These are phyloP conservation scores for Nothocercus julius DNA, from an alignment of 2,113 vertebrate species.

Conservation along the genomic window DNA sequence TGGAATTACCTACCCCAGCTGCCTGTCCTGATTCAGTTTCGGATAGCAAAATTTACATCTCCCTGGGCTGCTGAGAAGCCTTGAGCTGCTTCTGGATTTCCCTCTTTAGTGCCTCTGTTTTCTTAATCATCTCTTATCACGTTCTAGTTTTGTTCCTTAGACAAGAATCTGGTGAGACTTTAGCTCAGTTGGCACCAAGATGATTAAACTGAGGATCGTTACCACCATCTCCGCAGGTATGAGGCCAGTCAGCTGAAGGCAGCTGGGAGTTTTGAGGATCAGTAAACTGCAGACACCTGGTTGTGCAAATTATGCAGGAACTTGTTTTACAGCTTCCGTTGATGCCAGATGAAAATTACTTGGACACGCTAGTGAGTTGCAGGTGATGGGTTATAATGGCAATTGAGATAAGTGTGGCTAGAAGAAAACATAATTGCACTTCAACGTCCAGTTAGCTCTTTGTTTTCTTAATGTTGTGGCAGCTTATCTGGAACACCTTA, in stretches of 20 bases:
- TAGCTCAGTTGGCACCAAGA: not conserved
- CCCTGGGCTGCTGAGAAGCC: not conserved
- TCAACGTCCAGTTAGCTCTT: not conserved
- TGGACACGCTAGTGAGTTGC: not conserved
- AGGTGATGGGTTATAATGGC: constrained; percentile 17
- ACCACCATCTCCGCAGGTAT: constrained; percentile 16
- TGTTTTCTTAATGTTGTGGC: not conserved
- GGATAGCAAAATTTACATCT: not conserved
- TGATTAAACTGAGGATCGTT: not conserved
- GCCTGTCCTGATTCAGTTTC: not conserved
- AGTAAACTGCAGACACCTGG: constrained; percentile 65
- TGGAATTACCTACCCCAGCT: not conserved
- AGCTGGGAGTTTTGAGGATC: not conserved
- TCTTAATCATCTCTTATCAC: constrained; percentile 1
- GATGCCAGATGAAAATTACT: constrained; percentile 62
- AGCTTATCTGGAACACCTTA: not conserved
- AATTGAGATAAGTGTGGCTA: not conserved
- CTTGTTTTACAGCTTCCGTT: constrained; percentile 45
- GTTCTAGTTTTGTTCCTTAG: constrained; percentile 16
- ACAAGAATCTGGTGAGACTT: not conserved
- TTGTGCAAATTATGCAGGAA: constrained; percentile 4
- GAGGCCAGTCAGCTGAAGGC: not conserved
- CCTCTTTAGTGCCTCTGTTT: not conserved
- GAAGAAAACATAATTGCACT: not conserved
- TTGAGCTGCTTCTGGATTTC: not conserved